Base-by-base conservation (phyloP, 2,113 vertebrate species). In the Apteryx mantelli region DNA sequence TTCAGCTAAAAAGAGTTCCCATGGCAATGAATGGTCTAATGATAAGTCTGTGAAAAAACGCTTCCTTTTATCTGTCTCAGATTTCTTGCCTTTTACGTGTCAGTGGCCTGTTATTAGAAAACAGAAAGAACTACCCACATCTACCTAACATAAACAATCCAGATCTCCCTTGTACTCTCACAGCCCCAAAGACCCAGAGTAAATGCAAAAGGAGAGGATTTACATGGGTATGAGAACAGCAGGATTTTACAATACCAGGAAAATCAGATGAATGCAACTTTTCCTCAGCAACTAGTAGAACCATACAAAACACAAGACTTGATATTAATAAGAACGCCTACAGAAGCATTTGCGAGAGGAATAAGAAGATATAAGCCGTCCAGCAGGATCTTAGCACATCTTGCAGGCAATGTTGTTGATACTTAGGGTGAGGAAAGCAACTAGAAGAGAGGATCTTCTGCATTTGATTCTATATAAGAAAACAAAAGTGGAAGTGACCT, bases 11-110 rank as follows among this genome's bases (percentile, higher is more conserved):
- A 91, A 66, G 63, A 7, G 71, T 96, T 97, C 92, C 91, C 82
- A 94, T 91, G 82, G 88, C 79, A 95, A 95, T 95, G 78, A 94
- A 91, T 20, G 7, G 25, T 78, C 7, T 24, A 71, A 79, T 93
- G 56, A 66, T 63, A 82, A 77, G 71, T 50, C 50, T 11, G 5
- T 50, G 44, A 46, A 77, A 91, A 53, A 91, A 79, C 22, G 7
- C 20, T 91, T 88, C 76, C 73, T 83, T 91, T 80, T 63, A 93
- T 46, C 14, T 38, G 30, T 71, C 88, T 91, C 64, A 70, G 26
- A 91, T 75, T 70, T 83, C 82, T 83, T 86, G 53, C 44, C 52
- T 89, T 94, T 83, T 80, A 50, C 1, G 6, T 83, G 40, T 86
- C 71, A 91, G 36, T 93, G 68, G 36, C 40, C 82, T 93, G n/a